A percentile compares a stretch with the other conserved stretches of the same genome.
Evolutionary conservation across 2,113 vertebrate genomes (phyloP).

Genomic region (Pelusios castaneus): DNA sequence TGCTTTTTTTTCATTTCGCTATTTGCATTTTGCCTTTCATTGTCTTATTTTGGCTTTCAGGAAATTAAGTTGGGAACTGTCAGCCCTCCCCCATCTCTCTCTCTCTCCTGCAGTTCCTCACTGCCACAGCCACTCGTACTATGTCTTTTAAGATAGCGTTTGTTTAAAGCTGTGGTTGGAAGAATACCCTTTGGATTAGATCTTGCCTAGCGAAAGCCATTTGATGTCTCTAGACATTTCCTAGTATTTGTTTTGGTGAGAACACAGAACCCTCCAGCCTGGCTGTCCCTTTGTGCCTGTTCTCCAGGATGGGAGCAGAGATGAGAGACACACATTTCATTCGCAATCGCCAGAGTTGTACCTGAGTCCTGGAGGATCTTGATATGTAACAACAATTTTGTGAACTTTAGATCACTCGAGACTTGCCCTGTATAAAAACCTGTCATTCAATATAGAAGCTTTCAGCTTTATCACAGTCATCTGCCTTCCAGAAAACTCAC

Average conservation of each 20-base stretch:
- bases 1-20: background rate
- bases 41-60: background rate
- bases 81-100: background rate
- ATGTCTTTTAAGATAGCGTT: background rate
- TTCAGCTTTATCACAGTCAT: background rate
- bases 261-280: background rate
- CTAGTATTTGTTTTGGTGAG: background rate
- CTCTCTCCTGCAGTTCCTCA: background rate
- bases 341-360: background rate
- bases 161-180: background rate
- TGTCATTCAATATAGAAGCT: background rate
- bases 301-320: background rate
- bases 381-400: background rate
- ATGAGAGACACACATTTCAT: background rate
- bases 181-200: background rate
- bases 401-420: background rate
- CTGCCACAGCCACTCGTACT: fast-evolving
- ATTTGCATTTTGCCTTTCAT: background rate
- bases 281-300: background rate
- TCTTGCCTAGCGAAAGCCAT: background rate
- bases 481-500: slow-evolving; percentile 1
- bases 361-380: background rate
- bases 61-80: background rate
- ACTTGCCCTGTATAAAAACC: background rate
- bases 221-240: background rate